Evolutionary conservation across 2,113 vertebrate species (phyloP).

Genomic region (Gambusia affinis): DNA sequence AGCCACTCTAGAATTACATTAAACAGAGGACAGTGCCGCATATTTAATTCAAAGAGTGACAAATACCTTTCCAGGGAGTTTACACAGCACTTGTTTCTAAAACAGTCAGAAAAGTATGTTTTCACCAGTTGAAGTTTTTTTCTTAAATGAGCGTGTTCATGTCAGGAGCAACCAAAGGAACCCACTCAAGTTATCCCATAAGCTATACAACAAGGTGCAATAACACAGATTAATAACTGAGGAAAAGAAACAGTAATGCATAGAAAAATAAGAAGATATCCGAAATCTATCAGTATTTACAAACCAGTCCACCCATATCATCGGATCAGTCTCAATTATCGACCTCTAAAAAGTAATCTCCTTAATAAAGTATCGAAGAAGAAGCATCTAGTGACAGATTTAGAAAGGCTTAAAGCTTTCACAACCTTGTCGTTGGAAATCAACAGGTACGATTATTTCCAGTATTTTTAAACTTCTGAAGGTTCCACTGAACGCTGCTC

Average conservation of each 20-base stretch:
- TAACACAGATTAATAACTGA: no score
- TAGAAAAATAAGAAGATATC: neutral
- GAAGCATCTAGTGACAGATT: neutral
- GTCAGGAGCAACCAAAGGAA: neutral
- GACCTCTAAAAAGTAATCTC: no score
- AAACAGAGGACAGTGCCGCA: neutral
- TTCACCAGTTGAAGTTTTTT: neutral
- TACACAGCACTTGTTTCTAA: neutral
- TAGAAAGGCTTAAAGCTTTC: neutral
- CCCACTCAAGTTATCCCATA: no score
- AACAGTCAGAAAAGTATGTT: neutral
- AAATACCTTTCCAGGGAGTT: neutral
- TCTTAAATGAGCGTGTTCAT: neutral
- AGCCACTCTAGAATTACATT: constrained; percentile 3
- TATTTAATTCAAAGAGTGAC: neutral
- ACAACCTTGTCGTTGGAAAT: neutral
- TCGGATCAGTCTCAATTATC: neutral
- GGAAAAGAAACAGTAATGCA: no score
- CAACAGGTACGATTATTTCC: neutral
- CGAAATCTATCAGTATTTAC: neutral
- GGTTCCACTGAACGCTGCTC: neutral
- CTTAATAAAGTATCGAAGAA: neutral
- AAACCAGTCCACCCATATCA: neutral
- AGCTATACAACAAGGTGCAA: no score
- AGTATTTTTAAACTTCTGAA: neutral